phyloP scores from a whole-genome alignment of 1,140 invertebrate genomes.

The Drosophila cardini region DNA sequence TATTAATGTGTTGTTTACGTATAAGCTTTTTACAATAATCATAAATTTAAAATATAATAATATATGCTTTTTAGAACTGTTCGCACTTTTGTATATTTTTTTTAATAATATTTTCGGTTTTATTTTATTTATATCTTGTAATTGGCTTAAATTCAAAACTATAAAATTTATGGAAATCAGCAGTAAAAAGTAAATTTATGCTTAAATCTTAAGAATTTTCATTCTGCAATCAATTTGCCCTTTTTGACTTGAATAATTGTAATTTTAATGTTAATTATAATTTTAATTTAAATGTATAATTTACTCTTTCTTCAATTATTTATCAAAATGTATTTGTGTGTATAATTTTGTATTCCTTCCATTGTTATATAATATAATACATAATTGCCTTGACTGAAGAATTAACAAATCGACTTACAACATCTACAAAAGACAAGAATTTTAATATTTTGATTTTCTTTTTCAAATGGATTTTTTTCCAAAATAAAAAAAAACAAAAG shows the following conservation, averaged over 20 bases:
- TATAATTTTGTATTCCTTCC: conserved; percentile 38
- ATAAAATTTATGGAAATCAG: conserved; percentile 79
- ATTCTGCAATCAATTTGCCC: conserved; percentile 18
- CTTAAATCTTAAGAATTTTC: conserved; percentile 64
- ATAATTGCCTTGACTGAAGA: conserved; percentile 76
- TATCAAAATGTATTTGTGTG: conserved; percentile 38
- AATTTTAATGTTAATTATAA: conserved; percentile 34
- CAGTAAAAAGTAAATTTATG: conserved; percentile 68
- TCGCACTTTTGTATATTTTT: conserved; percentile 44
- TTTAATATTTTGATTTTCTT: conserved; percentile 66
- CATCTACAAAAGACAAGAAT: conserved; percentile 68
- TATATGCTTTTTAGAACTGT: conserved; percentile 41
- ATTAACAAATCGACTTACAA: conserved; percentile 65
- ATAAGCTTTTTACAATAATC: conserved; percentile 76
- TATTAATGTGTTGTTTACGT: conserved; percentile 72
- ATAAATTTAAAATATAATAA: conserved; percentile 67
- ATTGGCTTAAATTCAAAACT: conserved; percentile 71
- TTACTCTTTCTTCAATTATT: conserved; percentile 27
- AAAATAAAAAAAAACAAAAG: conserved; percentile 54
- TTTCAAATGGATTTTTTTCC: conserved; percentile 41
- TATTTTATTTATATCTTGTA: conserved; percentile 32
- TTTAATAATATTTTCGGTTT: conserved; percentile 53
- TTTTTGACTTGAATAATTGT: conserved; percentile 27
- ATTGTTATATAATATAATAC: conserved; percentile 77
- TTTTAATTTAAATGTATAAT: too few species aligned